Conservation (phyloP, 2,113 vertebrate species). For the Tragulus kanchil region DNA sequence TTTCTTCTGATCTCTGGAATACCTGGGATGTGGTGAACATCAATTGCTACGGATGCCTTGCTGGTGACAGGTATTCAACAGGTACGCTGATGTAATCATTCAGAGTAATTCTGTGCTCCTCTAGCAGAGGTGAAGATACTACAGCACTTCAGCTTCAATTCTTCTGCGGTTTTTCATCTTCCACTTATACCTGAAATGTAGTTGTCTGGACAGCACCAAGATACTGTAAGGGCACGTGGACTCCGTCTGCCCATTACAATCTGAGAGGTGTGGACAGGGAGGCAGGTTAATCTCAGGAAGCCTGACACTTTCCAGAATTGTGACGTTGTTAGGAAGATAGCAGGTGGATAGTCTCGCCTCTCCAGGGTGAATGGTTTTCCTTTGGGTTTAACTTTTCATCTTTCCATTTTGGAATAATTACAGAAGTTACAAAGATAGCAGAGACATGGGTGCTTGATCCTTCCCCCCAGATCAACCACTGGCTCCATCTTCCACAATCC, state of each 20-base stretch:
- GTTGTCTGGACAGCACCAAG: neutral
- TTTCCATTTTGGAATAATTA: constrained; percentile 16
- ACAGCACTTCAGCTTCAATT: neutral
- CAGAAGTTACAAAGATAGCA: neutral
- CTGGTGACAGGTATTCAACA: constrained; percentile 35
- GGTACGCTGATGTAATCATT: neutral
- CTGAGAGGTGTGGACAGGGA: neutral
- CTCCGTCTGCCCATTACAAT: neutral
- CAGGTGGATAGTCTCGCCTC: neutral
- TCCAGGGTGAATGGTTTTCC: neutral
- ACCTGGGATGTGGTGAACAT: constrained; percentile 64
- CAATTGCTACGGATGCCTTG: constrained; percentile 40
- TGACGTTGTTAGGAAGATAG: neutral
- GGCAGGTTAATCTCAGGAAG: neutral
- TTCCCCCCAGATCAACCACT: neutral
- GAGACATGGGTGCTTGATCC: neutral
- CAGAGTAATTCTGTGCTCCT: neutral
- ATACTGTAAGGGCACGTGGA: neutral
- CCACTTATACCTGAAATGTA: neutral
- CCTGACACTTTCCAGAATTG: neutral
- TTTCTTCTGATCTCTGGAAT: neutral
- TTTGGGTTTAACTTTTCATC: neutral
- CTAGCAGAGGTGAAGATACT: constrained; percentile 50
- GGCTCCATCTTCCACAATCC: neutral
- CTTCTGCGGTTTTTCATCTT: constrained; percentile 37